These are phyloP conservation scores for Leptodactylus fallax DNA, from an alignment of 2,797 vertebrate species.

Conservation along the genomic window DNA sequence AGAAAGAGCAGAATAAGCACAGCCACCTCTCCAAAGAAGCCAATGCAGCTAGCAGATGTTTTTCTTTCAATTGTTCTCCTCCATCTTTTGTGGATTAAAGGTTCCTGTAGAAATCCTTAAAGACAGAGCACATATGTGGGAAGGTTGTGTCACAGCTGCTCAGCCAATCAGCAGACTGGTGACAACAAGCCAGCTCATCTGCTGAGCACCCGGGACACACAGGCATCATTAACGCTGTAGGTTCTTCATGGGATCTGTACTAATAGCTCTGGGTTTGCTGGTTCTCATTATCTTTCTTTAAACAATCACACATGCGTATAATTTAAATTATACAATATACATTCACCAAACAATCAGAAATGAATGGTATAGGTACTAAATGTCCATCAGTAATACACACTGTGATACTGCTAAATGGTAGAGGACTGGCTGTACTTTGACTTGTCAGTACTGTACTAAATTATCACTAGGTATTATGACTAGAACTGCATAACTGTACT, in stretches of 20 bases:
- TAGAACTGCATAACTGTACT: no score
- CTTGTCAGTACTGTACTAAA: background rate
- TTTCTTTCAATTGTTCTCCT: background rate
- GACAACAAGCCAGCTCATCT: slow-evolving; percentile 26
- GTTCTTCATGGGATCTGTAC: background rate
- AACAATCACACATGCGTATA: background rate
- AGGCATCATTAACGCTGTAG: background rate
- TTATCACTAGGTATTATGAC: no score
- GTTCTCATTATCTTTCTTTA: background rate
- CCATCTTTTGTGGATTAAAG: background rate
- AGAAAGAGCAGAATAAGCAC: background rate
- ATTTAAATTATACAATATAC: background rate
- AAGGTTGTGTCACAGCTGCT: slow-evolving; percentile 20
- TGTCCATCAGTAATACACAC: background rate
- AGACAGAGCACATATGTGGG: background rate
- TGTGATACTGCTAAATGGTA: background rate
- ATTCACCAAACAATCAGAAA: background rate
- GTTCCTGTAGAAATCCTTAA: background rate
- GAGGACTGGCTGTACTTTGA: background rate
- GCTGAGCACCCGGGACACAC: slow-evolving; percentile 23
- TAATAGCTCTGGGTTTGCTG: no score
- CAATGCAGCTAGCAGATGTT: background rate
- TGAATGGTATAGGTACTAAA: background rate
- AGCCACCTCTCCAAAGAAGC: background rate
- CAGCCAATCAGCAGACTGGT: slow-evolving; percentile 38